These are phyloP conservation scores for Avahi laniger DNA, from an alignment of 2,797 vertebrate species.

Conservation along the genomic window DNA sequence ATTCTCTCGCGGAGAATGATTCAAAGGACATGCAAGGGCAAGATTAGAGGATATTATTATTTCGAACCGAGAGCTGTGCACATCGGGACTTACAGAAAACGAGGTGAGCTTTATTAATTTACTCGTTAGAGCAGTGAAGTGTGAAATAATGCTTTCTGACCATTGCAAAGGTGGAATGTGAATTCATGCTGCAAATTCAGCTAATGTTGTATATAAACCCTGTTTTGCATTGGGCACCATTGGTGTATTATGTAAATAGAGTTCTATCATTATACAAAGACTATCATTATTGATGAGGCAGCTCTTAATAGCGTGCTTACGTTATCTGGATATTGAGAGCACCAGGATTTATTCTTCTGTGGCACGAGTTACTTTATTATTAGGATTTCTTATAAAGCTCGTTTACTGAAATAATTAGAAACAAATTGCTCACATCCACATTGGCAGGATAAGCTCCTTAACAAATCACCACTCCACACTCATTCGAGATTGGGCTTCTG, in stretches of 20 bases:
- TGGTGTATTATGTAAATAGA: constrained; percentile 54
- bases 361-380: constrained; percentile 79
- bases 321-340: constrained; percentile 72
- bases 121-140: constrained; percentile 67
- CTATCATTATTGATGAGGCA: constrained; percentile 60
- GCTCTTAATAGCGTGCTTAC: constrained; percentile 70
- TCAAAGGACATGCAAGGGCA: constrained; percentile 55
- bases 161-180: constrained; percentile 48
- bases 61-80: constrained; percentile 30
- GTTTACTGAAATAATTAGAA: constrained; percentile 86
- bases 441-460: constrained; percentile 84
- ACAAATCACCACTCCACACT: constrained; percentile 82
- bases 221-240: constrained; percentile 50
- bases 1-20: not conserved
- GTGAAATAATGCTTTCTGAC: constrained; percentile 76
- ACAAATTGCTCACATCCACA: constrained; percentile 82
- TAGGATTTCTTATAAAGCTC: constrained; percentile 80
- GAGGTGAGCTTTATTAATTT: constrained; percentile 66
- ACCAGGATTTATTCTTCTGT: constrained; percentile 65
- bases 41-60: constrained; percentile 34
- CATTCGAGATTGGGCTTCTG: constrained; percentile 77
- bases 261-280: constrained; percentile 60
- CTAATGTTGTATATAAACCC: constrained; percentile 49
- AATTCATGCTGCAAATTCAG: constrained; percentile 55
- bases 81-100: constrained; percentile 61